Conservation (phyloP, 2,888 invertebrate genomes). For the Rhopalosiphum nymphaeae region DNA sequence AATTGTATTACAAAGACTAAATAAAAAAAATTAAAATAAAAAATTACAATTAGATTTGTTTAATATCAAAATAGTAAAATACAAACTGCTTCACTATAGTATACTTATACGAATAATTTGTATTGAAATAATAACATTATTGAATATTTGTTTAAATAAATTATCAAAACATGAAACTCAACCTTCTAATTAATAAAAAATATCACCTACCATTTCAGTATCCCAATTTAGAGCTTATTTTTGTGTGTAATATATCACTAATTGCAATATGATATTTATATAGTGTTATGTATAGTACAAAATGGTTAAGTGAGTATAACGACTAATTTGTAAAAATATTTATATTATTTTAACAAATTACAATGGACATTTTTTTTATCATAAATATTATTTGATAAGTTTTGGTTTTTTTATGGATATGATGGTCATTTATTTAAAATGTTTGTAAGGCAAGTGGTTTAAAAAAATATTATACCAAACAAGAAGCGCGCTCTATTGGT, state of each 20-base stretch:
- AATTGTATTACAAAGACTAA: not conserved
- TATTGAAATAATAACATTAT: not conserved
- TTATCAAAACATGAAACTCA: not conserved
- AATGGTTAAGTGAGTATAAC: not conserved
- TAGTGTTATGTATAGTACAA: not conserved
- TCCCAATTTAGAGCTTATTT: not conserved
- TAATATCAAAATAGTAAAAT: not conserved
- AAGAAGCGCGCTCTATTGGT: not conserved
- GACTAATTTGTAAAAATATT: not conserved
- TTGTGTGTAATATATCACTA: not conserved
- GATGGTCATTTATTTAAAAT: not conserved
- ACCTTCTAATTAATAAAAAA: not conserved
- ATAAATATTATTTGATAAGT: not conserved
- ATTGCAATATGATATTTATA: not conserved
- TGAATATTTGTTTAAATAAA: not conserved
- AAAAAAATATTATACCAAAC: not conserved
- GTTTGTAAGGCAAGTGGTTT: too few species aligned
- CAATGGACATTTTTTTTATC: not conserved
- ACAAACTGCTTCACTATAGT: not conserved
- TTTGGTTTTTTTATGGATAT: not conserved
- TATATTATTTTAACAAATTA: not conserved
- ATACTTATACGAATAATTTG: not conserved
- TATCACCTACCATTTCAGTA: not conserved
- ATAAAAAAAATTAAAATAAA: not conserved
- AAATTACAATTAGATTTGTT: not conserved